These are phyloP conservation scores for Aphaenogaster rudis DNA, from an alignment of 1,140 invertebrate species.

Conservation along the genomic window DNA sequence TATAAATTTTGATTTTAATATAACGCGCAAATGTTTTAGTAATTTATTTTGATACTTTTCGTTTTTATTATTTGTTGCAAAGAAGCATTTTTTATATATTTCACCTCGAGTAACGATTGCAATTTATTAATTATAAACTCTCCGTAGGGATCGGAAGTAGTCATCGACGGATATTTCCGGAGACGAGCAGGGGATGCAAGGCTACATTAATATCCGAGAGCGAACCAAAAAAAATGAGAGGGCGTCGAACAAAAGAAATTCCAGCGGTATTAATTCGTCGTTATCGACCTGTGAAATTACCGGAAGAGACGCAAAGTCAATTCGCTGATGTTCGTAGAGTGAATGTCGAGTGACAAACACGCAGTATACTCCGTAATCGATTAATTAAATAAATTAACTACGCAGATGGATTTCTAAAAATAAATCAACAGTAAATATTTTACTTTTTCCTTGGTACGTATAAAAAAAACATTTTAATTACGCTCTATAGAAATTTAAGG, in stretches of 20 bases:
- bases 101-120: not conserved
- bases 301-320: constrained; percentile 68
- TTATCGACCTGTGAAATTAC: constrained; percentile 75
- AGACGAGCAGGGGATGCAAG: constrained; percentile 8
- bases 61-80: not conserved
- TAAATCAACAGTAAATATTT: not conserved
- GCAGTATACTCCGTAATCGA: not conserved
- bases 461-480: constrained; percentile 1
- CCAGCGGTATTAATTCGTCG: constrained; percentile 64
- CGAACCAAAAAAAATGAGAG: constrained; percentile 25
- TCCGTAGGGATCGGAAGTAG: constrained; percentile 36
- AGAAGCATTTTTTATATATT: constrained; percentile 7
- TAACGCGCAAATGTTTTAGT: not conserved
- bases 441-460: not conserved
- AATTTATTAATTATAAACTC: constrained; percentile 36
- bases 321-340: not conserved
- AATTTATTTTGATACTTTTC: not conserved
- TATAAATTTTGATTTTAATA: not conserved
- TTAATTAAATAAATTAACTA: not conserved
- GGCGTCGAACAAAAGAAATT: constrained; percentile 68
- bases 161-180: constrained; percentile 47
- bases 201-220: constrained; percentile 52
- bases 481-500: not conserved
- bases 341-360: not conserved
- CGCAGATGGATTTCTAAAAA: not conserved